Percentiles rank a stretch among this genome's conserved stretches.
Conservation (phyloP, 2,797 vertebrate species). For the Triplophysa yarkandensis region DNA sequence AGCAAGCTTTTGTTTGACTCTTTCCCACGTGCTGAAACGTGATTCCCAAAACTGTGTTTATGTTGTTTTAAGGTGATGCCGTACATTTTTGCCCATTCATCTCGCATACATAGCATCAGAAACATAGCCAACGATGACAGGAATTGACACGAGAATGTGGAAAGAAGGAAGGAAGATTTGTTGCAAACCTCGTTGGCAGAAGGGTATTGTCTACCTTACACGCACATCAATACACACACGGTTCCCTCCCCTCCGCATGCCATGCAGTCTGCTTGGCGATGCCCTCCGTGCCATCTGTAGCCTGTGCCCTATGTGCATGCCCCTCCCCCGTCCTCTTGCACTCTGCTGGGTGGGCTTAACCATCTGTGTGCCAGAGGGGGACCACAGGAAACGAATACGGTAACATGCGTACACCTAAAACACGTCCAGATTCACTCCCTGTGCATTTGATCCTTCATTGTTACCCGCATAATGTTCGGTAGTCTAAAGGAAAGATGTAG, state of each 20-base stretch:
- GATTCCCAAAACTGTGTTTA: neutral
- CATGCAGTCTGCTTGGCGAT: conserved; percentile 69
- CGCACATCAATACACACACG: conserved; percentile 27
- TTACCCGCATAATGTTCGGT: neutral
- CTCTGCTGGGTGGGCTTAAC: conserved; percentile 80
- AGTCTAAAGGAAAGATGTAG: neutral
- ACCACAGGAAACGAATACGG: conserved; percentile 42
- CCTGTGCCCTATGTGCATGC: conserved; percentile 61
- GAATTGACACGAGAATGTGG: conserved; percentile 19
- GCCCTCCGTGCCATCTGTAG: conserved; percentile 84
- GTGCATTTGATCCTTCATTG: conserved; percentile 28
- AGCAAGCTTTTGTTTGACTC: conserved; percentile 47
- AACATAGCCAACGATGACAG: conserved; percentile 71
- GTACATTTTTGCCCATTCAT: neutral
- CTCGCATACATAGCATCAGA: conserved; percentile 61
- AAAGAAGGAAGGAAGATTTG: neutral
- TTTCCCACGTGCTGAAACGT: conserved; percentile 11
- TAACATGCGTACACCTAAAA: conserved; percentile 22
- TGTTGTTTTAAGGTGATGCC: neutral
- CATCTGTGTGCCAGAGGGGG: conserved; percentile 81
- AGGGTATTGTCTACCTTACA: conserved; percentile 47
- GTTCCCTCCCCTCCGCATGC: conserved; percentile 32
- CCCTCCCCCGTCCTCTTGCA: conserved; percentile 53
- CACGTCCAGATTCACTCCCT: conserved; percentile 6
- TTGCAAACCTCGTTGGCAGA: neutral